A percentile compares a stretch with the other conserved stretches of the same genome.
Conservation (phyloP, 2,113 vertebrate genomes). For the Bolborhynchus lineola region DNA sequence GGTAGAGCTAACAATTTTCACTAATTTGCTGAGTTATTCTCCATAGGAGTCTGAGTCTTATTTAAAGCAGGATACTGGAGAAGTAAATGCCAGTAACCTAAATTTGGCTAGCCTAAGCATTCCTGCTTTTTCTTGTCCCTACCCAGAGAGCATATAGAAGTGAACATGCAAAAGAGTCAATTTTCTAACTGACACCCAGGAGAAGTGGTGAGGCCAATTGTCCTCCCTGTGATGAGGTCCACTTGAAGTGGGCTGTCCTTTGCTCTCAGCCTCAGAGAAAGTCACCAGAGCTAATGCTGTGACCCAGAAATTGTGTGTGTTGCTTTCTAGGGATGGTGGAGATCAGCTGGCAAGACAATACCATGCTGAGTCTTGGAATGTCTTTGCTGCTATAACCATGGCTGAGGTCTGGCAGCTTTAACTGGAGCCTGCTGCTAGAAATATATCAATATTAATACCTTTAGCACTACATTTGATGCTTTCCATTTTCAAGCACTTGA, state of each 20-base stretch:
- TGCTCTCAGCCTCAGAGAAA: background rate
- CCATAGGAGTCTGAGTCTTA: background rate
- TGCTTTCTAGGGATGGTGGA: background rate
- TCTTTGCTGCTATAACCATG: background rate
- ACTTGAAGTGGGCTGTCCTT: background rate
- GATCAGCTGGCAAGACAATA: background rate
- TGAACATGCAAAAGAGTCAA: rapidly evolving
- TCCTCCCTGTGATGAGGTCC: background rate
- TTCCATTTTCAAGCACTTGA: constrained; percentile 21
- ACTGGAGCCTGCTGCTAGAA: background rate
- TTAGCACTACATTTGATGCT: background rate
- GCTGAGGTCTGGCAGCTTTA: background rate
- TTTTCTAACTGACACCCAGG: background rate
- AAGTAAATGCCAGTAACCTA: background rate
- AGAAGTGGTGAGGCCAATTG: background rate
- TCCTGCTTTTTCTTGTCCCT: background rate
- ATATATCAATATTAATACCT: constrained; percentile 12
- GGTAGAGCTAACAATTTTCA: background rate
- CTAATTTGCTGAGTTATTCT: background rate
- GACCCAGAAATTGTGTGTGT: background rate
- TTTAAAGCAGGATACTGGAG: background rate
- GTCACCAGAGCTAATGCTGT: background rate
- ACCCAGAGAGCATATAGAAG: rapidly evolving
- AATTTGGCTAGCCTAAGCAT: background rate
- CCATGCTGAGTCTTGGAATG: background rate